Base-by-base conservation (phyloP, 2,797 vertebrate genomes). In the Phrynocephalus vlangalii region DNA sequence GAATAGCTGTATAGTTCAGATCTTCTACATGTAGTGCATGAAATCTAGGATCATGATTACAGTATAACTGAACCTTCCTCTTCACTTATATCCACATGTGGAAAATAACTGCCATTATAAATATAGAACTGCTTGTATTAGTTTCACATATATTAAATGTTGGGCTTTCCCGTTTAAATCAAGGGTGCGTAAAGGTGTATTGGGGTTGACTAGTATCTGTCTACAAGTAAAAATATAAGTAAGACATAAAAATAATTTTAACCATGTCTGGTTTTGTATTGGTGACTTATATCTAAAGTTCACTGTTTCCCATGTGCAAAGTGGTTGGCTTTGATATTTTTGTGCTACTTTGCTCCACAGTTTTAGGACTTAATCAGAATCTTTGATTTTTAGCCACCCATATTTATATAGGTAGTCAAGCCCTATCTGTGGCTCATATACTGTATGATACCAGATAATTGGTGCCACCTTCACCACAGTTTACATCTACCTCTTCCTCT, bases 1-100 rank as follows among this genome's bases (percentile, higher is more conserved):
- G 33, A 73, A 83, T 50, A 56, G 48, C 70, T 73, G 63, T 83
- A n/a, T 73, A 72, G 22, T 83, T 50, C 70, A 60, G 56, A 73
- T 83, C 33, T 56, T 9, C 28, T 72, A 8, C 68, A 18, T 72
- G 50, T 72, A 73, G 18, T 60, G 68, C 71, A 6, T 30, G 48
- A 83, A 72, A 52, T 83, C 2, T 28, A 24, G 18, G 48, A 10
- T 83, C 50, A 30, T 56, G 48, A 72, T 72, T 83, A 30, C 71
- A 80, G 1, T 67, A 67, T 67, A 38, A 67, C 44, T 3, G 28
- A 52, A 71, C 8, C 56, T 10, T 52, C 30, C 60, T 81, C n/a
- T 63, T 20, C 16, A 30, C 50, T 80, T 81, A 24, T 26, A 10
- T 11, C 38, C 75, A 24, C 26, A 3, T 50, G 56, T 60, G n/a